These are phyloP conservation scores for Cabera pusaria DNA, from an alignment of 2,888 invertebrate genomes.

Conservation along the genomic window DNA sequence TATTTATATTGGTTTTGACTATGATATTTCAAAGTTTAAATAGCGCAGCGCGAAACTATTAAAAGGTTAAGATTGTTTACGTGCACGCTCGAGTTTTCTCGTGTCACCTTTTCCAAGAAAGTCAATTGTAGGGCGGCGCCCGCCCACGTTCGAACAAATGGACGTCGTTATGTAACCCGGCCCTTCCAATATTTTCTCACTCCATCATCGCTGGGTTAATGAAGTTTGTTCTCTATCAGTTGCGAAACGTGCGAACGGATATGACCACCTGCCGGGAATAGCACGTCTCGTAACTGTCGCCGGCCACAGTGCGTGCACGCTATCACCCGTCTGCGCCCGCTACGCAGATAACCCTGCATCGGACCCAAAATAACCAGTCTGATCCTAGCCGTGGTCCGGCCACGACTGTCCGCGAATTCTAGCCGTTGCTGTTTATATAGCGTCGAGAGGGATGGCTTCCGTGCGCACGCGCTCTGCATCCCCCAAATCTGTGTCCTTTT, in stretches of 20 bases:
- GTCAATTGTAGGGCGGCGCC: slow-evolving; percentile 54
- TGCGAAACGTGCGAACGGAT: slow-evolving; percentile 73
- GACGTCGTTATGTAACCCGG: slow-evolving; percentile 51
- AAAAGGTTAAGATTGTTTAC: slow-evolving; percentile 40
- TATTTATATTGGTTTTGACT: slow-evolving; percentile 6
- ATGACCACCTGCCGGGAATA: slow-evolving; percentile 82
- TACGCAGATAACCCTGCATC: slow-evolving; percentile 71
- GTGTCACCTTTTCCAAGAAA: slow-evolving; percentile 26
- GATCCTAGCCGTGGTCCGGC: slow-evolving; percentile 69
- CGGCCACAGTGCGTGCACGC: slow-evolving; percentile 74
- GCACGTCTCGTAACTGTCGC: slow-evolving; percentile 73
- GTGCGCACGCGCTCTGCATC: slow-evolving; percentile 86
- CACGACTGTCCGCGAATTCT: slow-evolving; percentile 68
- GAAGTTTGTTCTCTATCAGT: slow-evolving; percentile 65
- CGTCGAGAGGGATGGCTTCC: slow-evolving; percentile 78
- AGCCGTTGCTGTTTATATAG: slow-evolving; percentile 68
- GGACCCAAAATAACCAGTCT: slow-evolving; percentile 76
- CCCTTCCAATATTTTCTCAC: slow-evolving; percentile 42
- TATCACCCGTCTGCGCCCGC: slow-evolving; percentile 74
- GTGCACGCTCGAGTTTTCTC: slow-evolving; percentile 33
- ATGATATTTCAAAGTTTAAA: slow-evolving; percentile 14
- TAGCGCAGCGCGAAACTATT: slow-evolving; percentile 17
- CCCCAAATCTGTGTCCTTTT: slow-evolving; percentile 86
- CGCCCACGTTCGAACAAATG: slow-evolving; percentile 52
- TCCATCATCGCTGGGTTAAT: slow-evolving; percentile 62